Evolutionary conservation across 2,113 vertebrate species (phyloP), one percentile per base, ranked within the genome.

Genomic region (Pedetes capensis): DNA sequence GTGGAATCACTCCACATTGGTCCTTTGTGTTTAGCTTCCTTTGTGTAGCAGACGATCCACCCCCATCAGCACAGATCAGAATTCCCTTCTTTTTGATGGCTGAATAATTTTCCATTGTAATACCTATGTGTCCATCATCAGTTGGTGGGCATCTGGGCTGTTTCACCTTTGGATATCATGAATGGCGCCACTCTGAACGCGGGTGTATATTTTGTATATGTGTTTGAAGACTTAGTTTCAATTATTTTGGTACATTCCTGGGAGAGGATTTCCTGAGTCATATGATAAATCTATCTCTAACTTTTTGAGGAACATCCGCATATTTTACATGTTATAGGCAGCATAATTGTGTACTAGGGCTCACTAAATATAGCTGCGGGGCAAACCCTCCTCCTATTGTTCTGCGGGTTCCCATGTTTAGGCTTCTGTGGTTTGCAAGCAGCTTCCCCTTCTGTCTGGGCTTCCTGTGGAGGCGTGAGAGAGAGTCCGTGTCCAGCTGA

Each of bases 1-100:
- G 1, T 0, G 1, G 25, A 20, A n/a, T 23, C 1, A 1, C n/a
- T 5, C 14, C n/a, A 7, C 7, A 2, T 0, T 8, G 39, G 6
- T 6, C 25, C 22, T 66, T n/a, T 2, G 1, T 32, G 42, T 59
- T 39, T 3, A 32, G 6, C 18, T 10, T 20, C 61, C 44, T 11
- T 9, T 49, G 6, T 11, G n/a, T 25, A 5, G 59, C 8, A n/a
- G n/a, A 37, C 1, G 34, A 51, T 8, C 51, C 14, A 18, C n/a
- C n/a, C n/a, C n/a, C n/a, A n/a, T n/a, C 0, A 29, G 12, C 1
- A 0, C 0, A 32, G 18, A 14, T 44, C n/a, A 12, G 29, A 18
- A 9, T 20, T 17, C 10, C 6, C 8, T 13, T 72, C 23, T 29
- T 71, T 32, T 42, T 5, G 2, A 3, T 13, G 82, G 34, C n/a